Conservation (phyloP, 30 jellyfish, hydroid and myxozoan species). For the Hydractinia symbiolongicarpus region DNA sequence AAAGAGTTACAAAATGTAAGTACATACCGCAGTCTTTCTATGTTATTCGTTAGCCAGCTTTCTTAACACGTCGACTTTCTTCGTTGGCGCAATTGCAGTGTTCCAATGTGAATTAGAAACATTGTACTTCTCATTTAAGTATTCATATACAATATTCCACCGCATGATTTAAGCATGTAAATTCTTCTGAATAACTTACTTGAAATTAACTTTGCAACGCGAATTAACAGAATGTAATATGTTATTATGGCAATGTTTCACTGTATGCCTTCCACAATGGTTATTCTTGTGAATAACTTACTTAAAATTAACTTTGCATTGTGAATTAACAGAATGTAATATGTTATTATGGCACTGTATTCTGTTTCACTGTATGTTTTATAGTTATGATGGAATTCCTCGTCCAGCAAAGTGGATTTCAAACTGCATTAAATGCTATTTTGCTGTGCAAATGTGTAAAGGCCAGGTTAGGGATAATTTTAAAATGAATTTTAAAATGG, state of each 20-base stretch:
- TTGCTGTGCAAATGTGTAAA: slow-evolving; percentile 64
- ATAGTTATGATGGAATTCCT: slow-evolving; percentile 75
- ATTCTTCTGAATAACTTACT: too few relatives aligned
- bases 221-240: too few relatives aligned
- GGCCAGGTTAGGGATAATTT: slow-evolving; percentile 53
- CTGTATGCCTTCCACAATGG: too few relatives aligned
- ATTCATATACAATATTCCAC: too few relatives aligned
- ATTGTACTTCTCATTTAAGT: too few relatives aligned
- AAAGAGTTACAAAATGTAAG: slow-evolving; percentile 77
- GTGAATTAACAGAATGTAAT: neutral
- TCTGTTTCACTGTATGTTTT: neutral
- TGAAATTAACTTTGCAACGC: too few relatives aligned
- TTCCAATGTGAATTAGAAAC: too few relatives aligned
- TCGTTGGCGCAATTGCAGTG: too few relatives aligned
- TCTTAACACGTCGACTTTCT: slow-evolving; percentile 5
- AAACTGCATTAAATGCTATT: slow-evolving; percentile 63
- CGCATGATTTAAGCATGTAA: too few relatives aligned
- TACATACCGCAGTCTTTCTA: neutral
- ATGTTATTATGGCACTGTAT: neutral
- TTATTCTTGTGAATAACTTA: too few relatives aligned
- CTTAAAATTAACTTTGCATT: too few relatives aligned
- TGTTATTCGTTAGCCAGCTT: neutral
- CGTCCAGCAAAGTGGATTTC: slow-evolving; percentile 52
- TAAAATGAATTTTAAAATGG: neutral
- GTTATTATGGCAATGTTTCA: too few relatives aligned